Base-by-base conservation (phyloP, 2,113 vertebrate genomes). In the Marcusenius ussheri region DNA sequence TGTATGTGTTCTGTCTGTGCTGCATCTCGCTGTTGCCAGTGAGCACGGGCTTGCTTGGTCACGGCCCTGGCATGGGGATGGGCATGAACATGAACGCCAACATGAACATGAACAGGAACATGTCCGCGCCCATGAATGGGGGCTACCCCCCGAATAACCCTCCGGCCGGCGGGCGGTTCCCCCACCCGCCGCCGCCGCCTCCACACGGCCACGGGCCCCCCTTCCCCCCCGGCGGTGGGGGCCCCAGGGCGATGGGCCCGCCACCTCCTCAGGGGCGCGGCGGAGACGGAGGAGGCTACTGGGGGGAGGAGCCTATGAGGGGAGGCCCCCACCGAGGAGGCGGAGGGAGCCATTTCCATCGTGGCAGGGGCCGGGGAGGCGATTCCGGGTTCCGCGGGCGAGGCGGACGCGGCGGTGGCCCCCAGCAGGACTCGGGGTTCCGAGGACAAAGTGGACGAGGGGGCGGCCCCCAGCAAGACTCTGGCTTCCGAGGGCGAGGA, bases 291-390 rank as follows among this genome's bases (percentile, higher is more conserved):
- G 96, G 97, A 17, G 97, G 96, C 90, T 98, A 97, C 93, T 98
- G 97, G 97, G 97, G 97, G 0, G 97, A 97, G 0, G 97, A 97
- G 8, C 96, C 96, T 45, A 97, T 98, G 96, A 94, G 97, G 46
- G 97, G 97, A 3, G 97, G 97, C 0, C 97, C 96, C 0, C 96
- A 96, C 87, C 91, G 96, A 47, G 93, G 93, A 24, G 70, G 89
- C 0, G 91, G 74, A 13, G 74, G 89, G 0, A 35, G 80, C 21
- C 96, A 95, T 85, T 98, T 97, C 92, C 97, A 97, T 70, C 91
- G 97, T 13, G 97, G 98, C 10, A 95, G 97, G 6, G 97, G 96
- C 19, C 88, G 88, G 9, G 88, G 88, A 35, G 97, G 95, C 66
- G 97, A 97, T 4, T 27, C 45, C 1, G 83, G 83, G 2, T 86